Conservation (phyloP, 1,140 invertebrate species). For the Centruroides vittatus region DNA sequence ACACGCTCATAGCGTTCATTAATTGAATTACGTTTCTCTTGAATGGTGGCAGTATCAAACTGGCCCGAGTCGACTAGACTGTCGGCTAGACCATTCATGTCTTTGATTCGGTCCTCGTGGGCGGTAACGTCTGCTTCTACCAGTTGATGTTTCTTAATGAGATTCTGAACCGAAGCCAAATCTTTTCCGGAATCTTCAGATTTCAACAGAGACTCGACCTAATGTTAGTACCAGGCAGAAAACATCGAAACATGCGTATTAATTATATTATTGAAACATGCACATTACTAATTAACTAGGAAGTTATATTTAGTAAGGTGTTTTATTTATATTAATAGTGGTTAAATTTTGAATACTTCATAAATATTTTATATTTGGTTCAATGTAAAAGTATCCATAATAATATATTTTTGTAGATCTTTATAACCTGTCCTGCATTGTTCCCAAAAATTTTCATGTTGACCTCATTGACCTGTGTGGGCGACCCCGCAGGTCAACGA, state of each 20-base stretch:
- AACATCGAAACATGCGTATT: background rate
- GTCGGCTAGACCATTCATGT: constrained; percentile 89
- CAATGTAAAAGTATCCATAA: too few relatives aligned
- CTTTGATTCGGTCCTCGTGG: constrained; percentile 89
- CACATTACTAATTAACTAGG: too few relatives aligned
- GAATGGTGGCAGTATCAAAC: constrained; percentile 83
- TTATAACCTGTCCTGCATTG: too few relatives aligned
- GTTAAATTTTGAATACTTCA: too few relatives aligned
- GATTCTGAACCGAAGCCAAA: constrained; percentile 94
- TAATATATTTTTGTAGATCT: too few relatives aligned
- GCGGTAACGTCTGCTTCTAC: constrained; percentile 94
- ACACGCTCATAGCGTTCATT: constrained; percentile 89
- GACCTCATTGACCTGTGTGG: too few relatives aligned
- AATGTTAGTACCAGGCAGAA: constrained; percentile 1
- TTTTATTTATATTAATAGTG: too few relatives aligned
- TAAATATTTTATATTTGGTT: too few relatives aligned
- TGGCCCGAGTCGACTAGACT: constrained; percentile 86
- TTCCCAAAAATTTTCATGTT: too few relatives aligned
- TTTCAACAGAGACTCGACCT: constrained; percentile 77
- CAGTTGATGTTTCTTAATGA: constrained; percentile 97
- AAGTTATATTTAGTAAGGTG: too few relatives aligned
- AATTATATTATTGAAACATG: background rate
- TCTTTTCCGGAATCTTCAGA: constrained; percentile 98
- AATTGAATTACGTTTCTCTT: constrained; percentile 81
- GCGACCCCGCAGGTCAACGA: too few relatives aligned